phyloP scores from a whole-genome alignment of 2,888 invertebrate species.

The Apantesis nais region DNA sequence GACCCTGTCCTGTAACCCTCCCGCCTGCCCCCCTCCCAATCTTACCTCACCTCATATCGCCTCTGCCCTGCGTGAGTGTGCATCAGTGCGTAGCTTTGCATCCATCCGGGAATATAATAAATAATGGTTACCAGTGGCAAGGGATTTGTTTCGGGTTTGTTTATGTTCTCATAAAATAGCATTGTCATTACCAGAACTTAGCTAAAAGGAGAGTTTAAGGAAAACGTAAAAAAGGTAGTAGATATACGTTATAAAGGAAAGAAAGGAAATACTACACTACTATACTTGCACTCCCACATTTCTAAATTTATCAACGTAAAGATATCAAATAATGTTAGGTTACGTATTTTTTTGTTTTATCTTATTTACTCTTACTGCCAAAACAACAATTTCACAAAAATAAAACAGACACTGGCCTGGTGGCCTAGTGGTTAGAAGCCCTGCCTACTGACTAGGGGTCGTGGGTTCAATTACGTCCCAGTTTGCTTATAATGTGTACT shows the following conservation, averaged over 20 bases:
- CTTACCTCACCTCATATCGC: conserved; percentile 3
- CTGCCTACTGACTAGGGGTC: too few relatives aligned
- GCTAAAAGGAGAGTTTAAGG: neutral
- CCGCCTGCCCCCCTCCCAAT: neutral
- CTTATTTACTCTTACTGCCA: too few relatives aligned
- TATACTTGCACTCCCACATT: neutral
- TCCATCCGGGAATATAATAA: conserved; percentile 10
- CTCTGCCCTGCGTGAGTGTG: conserved; percentile 3
- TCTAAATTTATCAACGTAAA: neutral
- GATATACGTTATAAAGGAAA: neutral
- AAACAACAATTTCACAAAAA: too few relatives aligned
- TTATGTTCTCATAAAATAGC: conserved; percentile 7
- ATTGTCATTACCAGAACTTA: conserved; percentile 6
- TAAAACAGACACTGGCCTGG: too few relatives aligned
- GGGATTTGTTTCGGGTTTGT: conserved; percentile 11
- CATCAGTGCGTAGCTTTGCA: neutral
- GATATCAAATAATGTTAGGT: too few relatives aligned
- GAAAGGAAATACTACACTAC: too few relatives aligned
- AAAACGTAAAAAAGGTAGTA: neutral
- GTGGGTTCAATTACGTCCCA: too few relatives aligned
- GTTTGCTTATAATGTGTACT: too few relatives aligned
- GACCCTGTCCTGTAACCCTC: conserved; percentile 6
- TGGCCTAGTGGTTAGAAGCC: too few relatives aligned
- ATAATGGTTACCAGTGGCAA: conserved; percentile 14
- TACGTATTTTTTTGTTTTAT: neutral